phyloP scores from a whole-genome alignment of 2,888 invertebrate genomes.

The Sceliomorpha sp. region DNA sequence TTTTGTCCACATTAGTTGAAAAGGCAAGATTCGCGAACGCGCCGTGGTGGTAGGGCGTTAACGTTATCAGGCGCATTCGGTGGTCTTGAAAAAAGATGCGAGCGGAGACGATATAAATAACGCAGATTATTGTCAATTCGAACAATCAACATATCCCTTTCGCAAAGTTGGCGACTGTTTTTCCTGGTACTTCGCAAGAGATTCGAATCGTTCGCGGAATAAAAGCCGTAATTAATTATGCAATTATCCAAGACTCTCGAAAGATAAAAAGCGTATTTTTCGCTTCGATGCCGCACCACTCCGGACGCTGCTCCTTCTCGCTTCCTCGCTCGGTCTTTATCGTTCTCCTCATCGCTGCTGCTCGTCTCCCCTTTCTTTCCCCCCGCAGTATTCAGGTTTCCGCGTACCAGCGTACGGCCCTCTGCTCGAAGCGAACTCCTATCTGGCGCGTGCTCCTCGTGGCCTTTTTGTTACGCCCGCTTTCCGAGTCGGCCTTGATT shows the following conservation, averaged over 20 bases:
- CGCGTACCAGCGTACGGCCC: constrained; percentile 16
- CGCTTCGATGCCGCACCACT: constrained; percentile 37
- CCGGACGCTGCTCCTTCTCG: background rate
- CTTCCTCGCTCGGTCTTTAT: constrained; percentile 28
- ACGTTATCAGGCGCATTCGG: no score
- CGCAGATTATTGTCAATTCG: no score
- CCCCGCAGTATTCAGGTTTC: constrained; percentile 6
- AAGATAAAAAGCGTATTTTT: constrained; percentile 49
- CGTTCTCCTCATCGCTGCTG: constrained; percentile 24
- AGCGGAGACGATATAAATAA: no score
- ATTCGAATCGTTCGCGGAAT: constrained; percentile 58
- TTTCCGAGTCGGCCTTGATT: constrained; percentile 53
- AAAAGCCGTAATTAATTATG: constrained; percentile 72
- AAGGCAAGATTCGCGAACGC: no score
- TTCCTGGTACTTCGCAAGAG: constrained; percentile 42
- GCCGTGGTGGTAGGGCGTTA: no score
- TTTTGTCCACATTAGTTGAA: no score
- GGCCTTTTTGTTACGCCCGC: constrained; percentile 47
- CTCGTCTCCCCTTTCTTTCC: constrained; percentile 10
- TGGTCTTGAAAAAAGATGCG: no score
- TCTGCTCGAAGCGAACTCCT: constrained; percentile 29
- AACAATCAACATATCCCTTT: background rate
- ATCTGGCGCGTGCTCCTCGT: constrained; percentile 30
- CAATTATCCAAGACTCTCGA: constrained; percentile 66
- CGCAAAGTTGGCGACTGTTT: constrained; percentile 1